phyloP scores from a whole-genome alignment of 2,888 invertebrate genomes.

The Ceramica pisi region DNA sequence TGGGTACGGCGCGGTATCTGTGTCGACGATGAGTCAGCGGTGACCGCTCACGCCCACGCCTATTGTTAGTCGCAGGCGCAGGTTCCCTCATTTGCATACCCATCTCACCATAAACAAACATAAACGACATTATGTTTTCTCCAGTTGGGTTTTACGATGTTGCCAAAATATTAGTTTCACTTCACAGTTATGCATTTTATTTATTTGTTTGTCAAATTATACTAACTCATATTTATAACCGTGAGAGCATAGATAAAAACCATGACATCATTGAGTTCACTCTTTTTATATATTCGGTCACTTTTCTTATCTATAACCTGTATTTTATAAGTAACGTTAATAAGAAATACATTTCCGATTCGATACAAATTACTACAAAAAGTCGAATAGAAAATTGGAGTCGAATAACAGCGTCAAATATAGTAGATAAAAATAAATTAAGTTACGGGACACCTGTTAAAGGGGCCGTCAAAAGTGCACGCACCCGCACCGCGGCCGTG shows the following conservation, averaged over 20 bases:
- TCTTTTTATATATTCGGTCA: slow-evolving; percentile 28
- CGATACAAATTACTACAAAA: slow-evolving; percentile 26
- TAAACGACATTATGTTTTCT: slow-evolving; percentile 63
- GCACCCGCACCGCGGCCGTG: slow-evolving; percentile 74
- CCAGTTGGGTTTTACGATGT: slow-evolving; percentile 57
- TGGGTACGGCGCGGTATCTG: slow-evolving; percentile 75
- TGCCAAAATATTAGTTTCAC: slow-evolving; percentile 58
- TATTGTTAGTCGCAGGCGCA: slow-evolving; percentile 68
- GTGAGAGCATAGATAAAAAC: slow-evolving; percentile 9
- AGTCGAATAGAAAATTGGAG: slow-evolving; percentile 31
- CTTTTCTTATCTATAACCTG: slow-evolving; percentile 18
- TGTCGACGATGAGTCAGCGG: slow-evolving; percentile 80
- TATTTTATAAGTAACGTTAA: slow-evolving; percentile 19
- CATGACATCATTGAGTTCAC: slow-evolving; percentile 45
- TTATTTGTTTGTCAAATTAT: slow-evolving; percentile 29
- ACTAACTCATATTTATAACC: slow-evolving; percentile 8
- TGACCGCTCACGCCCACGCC: slow-evolving; percentile 75
- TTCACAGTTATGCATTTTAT: slow-evolving; percentile 65
- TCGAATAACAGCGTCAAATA: slow-evolving; percentile 39
- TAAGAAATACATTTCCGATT: slow-evolving; percentile 18
- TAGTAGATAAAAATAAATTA: slow-evolving; percentile 62
- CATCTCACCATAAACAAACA: slow-evolving; percentile 71
- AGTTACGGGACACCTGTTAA: slow-evolving; percentile 77
- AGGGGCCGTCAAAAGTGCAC: slow-evolving; percentile 80
- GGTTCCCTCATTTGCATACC: slow-evolving; percentile 75